Base-by-base conservation (phyloP, 1,140 invertebrate genomes). In the Diuraphis noxia region DNA sequence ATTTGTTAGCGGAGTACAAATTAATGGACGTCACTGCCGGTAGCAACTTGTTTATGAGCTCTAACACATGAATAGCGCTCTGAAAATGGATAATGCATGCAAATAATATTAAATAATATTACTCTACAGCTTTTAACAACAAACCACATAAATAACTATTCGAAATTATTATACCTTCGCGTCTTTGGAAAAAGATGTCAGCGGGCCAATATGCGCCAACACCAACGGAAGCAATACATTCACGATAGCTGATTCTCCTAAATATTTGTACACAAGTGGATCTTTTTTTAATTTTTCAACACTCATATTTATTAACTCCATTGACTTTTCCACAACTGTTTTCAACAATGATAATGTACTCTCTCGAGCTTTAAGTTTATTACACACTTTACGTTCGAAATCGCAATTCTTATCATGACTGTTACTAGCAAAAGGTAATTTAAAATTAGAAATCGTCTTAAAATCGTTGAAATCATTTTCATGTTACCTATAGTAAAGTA, bases 1-100 rank as follows among this genome's bases (percentile, higher is more conserved):
- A 91, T n/a, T 91, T 91, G 21, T 91, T 46, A 52, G 43, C 77
- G n/a, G 43, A 94, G 77, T 96, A 92, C 84, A 96, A 96, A 94
- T 99, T 99, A 79, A 99, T 94, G 21, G 96, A 96, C 1, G 98
- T 96, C 3, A 99, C 96, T 92, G 98, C 97, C 1, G 98, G 98
- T 41, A 99, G 94, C 92, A 99, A 95, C 93, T 98, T 97, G 94
- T 98, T 97, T 92, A 99, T 97, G 79, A 99, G 94, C 49, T 96
- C 96, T n/a, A 99, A 94, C 34, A 99, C 96, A 94, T 98, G 96
- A 25, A 99, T 97, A 25, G 97, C 97, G 93, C 97, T 98, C 97
- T 97, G 93, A 84, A 94, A 92, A 85, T 10, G 19, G 3, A 91
- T 38, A 81, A 63, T 63, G 19, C 13, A 34, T 34, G 5, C 21